Percentiles rank a stretch among this genome's conserved stretches.
Conservation (phyloP, 2,113 vertebrate species). For the Strix uralensis region DNA sequence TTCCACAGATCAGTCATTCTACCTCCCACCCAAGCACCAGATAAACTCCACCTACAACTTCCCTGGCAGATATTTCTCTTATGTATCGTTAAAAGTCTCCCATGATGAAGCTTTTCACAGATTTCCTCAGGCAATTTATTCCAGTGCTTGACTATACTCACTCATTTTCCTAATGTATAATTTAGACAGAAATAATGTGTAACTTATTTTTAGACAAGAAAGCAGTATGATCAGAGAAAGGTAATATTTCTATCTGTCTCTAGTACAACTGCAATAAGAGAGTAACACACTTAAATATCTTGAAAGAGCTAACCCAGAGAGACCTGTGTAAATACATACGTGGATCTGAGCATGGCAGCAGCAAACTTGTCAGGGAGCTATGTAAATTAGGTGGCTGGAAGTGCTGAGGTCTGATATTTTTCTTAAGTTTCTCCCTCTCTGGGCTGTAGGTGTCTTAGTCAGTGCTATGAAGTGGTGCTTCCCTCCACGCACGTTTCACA, state of each 20-base stretch:
- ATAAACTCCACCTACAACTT: not conserved
- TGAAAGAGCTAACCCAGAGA: not conserved
- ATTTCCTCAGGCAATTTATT: slow-evolving; percentile 5
- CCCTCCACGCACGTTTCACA: not conserved
- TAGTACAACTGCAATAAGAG: not conserved
- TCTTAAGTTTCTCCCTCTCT: not conserved
- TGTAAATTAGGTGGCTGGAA: not conserved
- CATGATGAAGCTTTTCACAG: not conserved
- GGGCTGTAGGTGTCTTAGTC: not conserved
- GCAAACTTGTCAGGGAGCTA: not conserved
- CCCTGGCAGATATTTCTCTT: not conserved
- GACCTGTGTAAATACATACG: not conserved
- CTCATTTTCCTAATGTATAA: not conserved
- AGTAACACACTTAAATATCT: not conserved
- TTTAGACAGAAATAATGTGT: not conserved
- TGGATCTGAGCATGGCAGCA: not conserved
- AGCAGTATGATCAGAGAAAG: not conserved
- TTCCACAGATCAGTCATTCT: not conserved
- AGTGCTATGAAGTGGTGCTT: not conserved
- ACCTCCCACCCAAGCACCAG: not conserved
- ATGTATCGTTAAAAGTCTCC: not conserved
- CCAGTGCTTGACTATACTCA: not conserved
- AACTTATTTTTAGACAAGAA: not conserved
- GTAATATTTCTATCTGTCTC: not conserved
- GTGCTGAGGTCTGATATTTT: not conserved